phyloP scores from a whole-genome alignment of 1,140 invertebrate genomes.

The Drosophila saltans region DNA sequence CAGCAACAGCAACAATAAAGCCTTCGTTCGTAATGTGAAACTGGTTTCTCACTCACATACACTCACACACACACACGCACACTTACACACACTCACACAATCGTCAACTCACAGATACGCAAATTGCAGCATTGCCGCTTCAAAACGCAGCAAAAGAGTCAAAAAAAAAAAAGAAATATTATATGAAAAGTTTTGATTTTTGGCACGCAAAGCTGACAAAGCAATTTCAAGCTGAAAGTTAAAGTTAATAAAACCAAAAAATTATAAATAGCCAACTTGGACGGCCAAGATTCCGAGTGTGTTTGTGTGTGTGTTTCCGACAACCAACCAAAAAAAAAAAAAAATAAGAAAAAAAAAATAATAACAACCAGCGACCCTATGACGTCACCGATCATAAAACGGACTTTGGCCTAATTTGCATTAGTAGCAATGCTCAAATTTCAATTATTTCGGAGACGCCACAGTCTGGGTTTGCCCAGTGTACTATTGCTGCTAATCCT shows the following conservation, averaged over 20 bases:
- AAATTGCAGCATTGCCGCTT: conserved; percentile 63
- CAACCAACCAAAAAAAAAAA: no score
- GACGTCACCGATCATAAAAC: conserved; percentile 54
- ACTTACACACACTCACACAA: conserved; percentile 16
- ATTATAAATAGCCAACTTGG: conserved; percentile 16
- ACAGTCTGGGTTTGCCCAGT: conserved; percentile 39
- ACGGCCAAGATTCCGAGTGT: conserved; percentile 1
- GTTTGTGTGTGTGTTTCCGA: not conserved
- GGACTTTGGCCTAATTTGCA: conserved; percentile 39
- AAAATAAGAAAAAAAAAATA: no score
- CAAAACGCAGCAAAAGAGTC: conserved; percentile 73
- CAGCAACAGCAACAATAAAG: conserved; percentile 48
- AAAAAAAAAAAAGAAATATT: conserved; percentile 45
- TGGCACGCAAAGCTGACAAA: conserved; percentile 66
- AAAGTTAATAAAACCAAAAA: conserved; percentile 1
- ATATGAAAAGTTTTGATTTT: conserved; percentile 59
- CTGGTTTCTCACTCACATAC: conserved; percentile 65
- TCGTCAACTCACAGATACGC: conserved; percentile 34
- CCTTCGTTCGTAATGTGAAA: conserved; percentile 74
- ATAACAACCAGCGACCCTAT: conserved; percentile 31
- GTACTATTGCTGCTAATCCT: conserved; percentile 53
- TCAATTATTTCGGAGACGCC: conserved; percentile 44
- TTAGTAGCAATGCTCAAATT: conserved; percentile 20
- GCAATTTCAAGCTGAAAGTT: conserved; percentile 23
- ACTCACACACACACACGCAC: conserved; percentile 23